phyloP scores from a whole-genome alignment of 2,888 invertebrate species.

The Yponomeuta evonymella region DNA sequence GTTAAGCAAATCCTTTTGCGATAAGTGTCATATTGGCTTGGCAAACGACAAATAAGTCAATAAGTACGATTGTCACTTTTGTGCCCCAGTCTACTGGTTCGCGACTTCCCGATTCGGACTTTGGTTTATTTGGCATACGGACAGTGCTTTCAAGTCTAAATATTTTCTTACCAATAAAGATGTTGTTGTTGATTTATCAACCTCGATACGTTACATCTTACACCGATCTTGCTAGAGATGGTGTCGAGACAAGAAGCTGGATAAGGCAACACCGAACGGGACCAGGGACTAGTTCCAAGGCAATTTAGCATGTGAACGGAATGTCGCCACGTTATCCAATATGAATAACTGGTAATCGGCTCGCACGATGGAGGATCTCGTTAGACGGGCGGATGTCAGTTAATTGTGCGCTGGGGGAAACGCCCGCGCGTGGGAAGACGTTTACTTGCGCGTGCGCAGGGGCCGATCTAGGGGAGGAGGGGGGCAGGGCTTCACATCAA shows the following conservation, averaged over 20 bases:
- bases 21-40: too few species aligned
- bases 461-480: not conserved
- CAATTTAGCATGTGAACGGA: conserved; percentile 4
- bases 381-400: conserved; percentile 23
- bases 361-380: conserved; percentile 12
- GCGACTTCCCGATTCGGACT: too few species aligned
- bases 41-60: too few species aligned
- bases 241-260: not conserved
- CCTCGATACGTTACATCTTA: too few species aligned
- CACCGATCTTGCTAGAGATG: not conserved
- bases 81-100: too few species aligned
- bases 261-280: not conserved
- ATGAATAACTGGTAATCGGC: conserved; percentile 10
- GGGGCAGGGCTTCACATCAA: not conserved
- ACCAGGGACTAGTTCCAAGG: conserved; percentile 4
- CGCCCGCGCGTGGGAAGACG: conserved; percentile 62
- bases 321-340: not conserved
- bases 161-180: too few species aligned
- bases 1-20: too few species aligned
- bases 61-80: too few species aligned
- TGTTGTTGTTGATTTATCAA: too few species aligned
- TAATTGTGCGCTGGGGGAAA: conserved; percentile 54
- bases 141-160: too few species aligned
- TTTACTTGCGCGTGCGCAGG: conserved; percentile 39
- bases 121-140: too few species aligned